A percentile compares a stretch with the other conserved stretches of the same genome.
Conservation (phyloP, 2,888 invertebrate species). For the Hymenopus coronatus region DNA sequence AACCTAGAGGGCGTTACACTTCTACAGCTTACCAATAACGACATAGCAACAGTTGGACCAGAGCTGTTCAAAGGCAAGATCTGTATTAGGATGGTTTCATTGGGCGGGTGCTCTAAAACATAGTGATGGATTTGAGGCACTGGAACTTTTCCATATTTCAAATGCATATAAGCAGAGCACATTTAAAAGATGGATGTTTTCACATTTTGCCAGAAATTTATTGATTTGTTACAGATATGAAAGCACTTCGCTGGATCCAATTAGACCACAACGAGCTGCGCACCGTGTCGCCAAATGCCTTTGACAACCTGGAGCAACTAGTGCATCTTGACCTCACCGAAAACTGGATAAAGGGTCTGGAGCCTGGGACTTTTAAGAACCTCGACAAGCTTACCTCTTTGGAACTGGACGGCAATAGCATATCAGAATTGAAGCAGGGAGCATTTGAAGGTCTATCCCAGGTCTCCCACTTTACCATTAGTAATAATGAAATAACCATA, state of each 20-base stretch:
- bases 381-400: not conserved
- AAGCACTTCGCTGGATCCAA: not conserved
- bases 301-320: not conserved
- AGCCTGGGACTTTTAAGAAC: not conserved
- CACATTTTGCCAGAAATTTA: too few species aligned
- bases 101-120: too few species aligned
- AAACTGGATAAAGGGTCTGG: not conserved
- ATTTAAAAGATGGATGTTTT: too few species aligned
- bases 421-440: not conserved
- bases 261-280: not conserved
- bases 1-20: not conserved
- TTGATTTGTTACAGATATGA: not conserved
- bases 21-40: not conserved
- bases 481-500: not conserved
- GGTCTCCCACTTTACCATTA: not conserved
- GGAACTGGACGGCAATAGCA: not conserved
- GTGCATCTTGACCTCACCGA: not conserved
- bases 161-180: too few species aligned
- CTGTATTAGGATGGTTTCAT: not conserved
- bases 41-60: not conserved
- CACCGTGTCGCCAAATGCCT: not conserved
- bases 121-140: too few species aligned
- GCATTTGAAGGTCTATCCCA: not conserved
- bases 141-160: too few species aligned
- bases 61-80: not conserved